These are phyloP conservation scores for Orcinus orca DNA, from an alignment of 2,113 vertebrate genomes.

Conservation along the genomic window DNA sequence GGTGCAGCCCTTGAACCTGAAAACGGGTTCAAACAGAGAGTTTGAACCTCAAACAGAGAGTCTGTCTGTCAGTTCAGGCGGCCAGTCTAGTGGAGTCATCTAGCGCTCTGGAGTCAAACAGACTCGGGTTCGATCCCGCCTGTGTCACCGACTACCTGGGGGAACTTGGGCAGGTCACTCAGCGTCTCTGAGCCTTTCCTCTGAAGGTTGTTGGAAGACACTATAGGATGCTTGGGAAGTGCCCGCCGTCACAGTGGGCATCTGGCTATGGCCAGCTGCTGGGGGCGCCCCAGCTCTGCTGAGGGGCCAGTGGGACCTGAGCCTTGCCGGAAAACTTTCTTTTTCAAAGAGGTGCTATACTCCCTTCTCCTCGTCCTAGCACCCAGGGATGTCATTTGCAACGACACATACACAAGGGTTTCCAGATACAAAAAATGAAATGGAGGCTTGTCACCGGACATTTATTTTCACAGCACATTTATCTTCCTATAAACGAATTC, in stretches of 20 bases:
- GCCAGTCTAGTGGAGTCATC: background rate
- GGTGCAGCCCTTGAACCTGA: background rate
- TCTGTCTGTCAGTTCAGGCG: background rate
- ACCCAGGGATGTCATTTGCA: background rate
- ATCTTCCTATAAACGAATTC: background rate
- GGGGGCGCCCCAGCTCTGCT: background rate
- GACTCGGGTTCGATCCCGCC: background rate
- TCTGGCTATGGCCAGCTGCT: background rate
- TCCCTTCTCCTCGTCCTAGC: background rate
- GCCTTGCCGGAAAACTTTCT: background rate
- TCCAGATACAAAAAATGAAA: background rate
- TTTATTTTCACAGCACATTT: background rate
- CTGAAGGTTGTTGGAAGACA: background rate
- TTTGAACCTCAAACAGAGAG: background rate
- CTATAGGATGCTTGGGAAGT: background rate
- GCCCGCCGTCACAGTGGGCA: background rate
- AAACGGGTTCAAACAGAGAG: background rate
- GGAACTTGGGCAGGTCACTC: background rate
- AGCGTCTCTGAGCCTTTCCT: background rate
- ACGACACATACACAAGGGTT: background rate
- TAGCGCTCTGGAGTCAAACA: background rate
- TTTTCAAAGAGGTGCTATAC: background rate
- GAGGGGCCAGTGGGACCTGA: background rate
- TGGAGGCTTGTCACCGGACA: background rate
- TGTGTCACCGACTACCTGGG: background rate